phyloP scores from a whole-genome alignment of 2,888 invertebrate genomes.

The Monoplex corrugatus region DNA sequence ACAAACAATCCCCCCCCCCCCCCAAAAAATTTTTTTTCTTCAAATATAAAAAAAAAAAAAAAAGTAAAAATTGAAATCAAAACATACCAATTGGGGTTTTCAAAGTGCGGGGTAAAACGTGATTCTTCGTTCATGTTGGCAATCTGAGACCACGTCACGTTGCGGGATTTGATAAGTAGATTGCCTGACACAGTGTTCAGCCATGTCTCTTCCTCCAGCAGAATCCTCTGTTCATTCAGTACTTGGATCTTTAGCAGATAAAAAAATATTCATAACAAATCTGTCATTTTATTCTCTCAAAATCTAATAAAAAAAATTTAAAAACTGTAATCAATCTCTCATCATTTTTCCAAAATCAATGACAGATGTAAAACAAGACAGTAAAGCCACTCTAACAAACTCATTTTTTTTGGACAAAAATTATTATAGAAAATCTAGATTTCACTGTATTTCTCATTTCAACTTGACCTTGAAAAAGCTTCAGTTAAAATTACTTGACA shows the following conservation, averaged over 20 bases:
- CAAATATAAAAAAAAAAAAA: neutral
- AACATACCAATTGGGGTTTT: slow-evolving; percentile 66
- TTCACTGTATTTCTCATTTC: too few relatives aligned
- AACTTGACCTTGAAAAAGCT: too few relatives aligned
- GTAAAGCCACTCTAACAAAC: too few relatives aligned
- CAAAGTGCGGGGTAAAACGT: slow-evolving; percentile 55
- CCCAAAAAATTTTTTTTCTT: neutral
- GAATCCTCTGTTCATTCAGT: slow-evolving; percentile 63
- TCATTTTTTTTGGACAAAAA: too few relatives aligned
- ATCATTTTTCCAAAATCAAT: too few relatives aligned
- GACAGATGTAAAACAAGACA: too few relatives aligned
- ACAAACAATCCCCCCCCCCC: too few relatives aligned
- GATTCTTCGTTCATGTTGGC: slow-evolving; percentile 66
- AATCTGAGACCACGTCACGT: slow-evolving; percentile 66
- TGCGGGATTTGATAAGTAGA: slow-evolving; percentile 61
- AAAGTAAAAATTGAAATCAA: neutral
- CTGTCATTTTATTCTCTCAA: too few relatives aligned
- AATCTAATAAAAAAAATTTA: too few relatives aligned
- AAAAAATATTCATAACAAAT: neutral
- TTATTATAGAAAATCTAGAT: too few relatives aligned
- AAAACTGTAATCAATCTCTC: too few relatives aligned
- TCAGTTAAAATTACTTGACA: too few relatives aligned
- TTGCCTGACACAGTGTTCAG: slow-evolving; percentile 56
- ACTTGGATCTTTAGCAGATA: slow-evolving; percentile 57
- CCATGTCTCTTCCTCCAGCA: slow-evolving; percentile 68